Base-by-base conservation (phyloP, 2,113 vertebrate genomes). In the Psephotus haematonotus region DNA sequence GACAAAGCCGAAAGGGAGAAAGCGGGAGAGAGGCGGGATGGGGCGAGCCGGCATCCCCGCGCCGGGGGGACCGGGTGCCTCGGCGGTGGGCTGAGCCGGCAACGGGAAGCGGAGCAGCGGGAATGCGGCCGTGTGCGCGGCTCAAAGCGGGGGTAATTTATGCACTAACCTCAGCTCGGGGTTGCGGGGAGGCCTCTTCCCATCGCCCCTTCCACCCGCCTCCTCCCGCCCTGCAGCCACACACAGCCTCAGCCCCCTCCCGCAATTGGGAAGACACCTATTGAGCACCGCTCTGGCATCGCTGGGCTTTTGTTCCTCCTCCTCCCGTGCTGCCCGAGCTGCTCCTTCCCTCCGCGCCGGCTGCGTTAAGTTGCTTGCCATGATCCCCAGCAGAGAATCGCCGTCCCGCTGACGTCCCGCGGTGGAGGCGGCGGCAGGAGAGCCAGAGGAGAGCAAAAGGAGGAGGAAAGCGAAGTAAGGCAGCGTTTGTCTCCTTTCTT, bases 271-370 rank as follows among this genome's bases (percentile, higher is more conserved):
- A 82, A 82, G 94, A 88, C 96, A 96, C 95, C 96, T 88, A 75
- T 94, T 90, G 53, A 87, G 93, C 93, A 28, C 80, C 69, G 92
- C 93, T 77, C 94, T 37, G 95, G 63, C 78, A 35, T 79, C 5
- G 91, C 91, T 46, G 92, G 55, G 88, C 95, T 97, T 96, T 97
- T 97, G 96, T 97, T 95, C 96, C 89, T 49, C 23, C 91, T 86
- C 82, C 67, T 59, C 24, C 96, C 89, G 82, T 10, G 55, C 93
- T 47, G 93, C 86, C 90, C 69, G 52, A 72, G 89, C 67, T 31
- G 49, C n/a, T 31, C 74, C 33, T 20, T 11, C 79, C 35, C 86
- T 78, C 77, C 64, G 49, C 69, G 23, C 44, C 44, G 67, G 76
- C 88, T 47, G 64, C 13, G 41, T 39, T 29, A 70, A 95, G 76